A percentile compares a stretch with the other conserved stretches of the same genome.
Evolutionary conservation across 2,888 invertebrate genomes (phyloP).

Genomic region (Athalia cordata): DNA sequence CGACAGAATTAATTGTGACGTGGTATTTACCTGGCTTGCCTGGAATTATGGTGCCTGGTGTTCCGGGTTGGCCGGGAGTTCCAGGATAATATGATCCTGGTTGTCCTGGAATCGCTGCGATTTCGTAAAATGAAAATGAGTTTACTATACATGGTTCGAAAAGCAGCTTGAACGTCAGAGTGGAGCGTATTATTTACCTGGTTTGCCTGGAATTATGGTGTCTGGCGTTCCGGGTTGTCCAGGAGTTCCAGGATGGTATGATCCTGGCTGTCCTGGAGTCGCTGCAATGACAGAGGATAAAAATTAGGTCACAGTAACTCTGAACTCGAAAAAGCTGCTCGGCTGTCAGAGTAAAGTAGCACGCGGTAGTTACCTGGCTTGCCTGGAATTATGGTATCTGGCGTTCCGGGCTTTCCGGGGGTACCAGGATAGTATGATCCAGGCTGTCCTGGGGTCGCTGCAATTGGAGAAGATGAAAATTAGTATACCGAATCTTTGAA

Average conservation of each 20-base stretch:
- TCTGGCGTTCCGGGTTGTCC: constrained; percentile 57
- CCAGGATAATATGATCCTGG: constrained; percentile 46
- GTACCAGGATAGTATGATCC: constrained; percentile 57
- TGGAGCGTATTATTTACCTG: too few relatives aligned
- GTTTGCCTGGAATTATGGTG: too few relatives aligned
- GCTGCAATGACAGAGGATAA: too few relatives aligned
- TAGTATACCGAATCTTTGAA: not conserved
- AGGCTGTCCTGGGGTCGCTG: constrained; percentile 59
- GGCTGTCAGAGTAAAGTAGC: too few relatives aligned
- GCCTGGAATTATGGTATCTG: constrained; percentile 60
- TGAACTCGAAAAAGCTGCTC: too few relatives aligned
- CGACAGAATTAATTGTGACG: constrained; percentile 41
- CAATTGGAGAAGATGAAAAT: constrained; percentile 58
- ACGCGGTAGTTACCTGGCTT: constrained; percentile 53
- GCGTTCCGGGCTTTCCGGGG: constrained; percentile 65
- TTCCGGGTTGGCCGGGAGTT: constrained; percentile 50
- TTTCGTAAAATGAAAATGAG: too few relatives aligned
- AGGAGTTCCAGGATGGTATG: constrained; percentile 57
- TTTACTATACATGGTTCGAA: too few relatives aligned
- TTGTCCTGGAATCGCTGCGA: constrained; percentile 45
- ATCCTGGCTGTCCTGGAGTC: constrained; percentile 46
- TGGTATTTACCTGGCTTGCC: constrained; percentile 55
- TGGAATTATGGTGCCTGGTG: constrained; percentile 52
- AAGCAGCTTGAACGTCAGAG: too few relatives aligned
- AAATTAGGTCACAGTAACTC: too few relatives aligned